Evolutionary conservation across 1,140 invertebrate genomes (phyloP), one percentile per base, ranked within the genome.

Genomic region (Drosophila mayri): DNA sequence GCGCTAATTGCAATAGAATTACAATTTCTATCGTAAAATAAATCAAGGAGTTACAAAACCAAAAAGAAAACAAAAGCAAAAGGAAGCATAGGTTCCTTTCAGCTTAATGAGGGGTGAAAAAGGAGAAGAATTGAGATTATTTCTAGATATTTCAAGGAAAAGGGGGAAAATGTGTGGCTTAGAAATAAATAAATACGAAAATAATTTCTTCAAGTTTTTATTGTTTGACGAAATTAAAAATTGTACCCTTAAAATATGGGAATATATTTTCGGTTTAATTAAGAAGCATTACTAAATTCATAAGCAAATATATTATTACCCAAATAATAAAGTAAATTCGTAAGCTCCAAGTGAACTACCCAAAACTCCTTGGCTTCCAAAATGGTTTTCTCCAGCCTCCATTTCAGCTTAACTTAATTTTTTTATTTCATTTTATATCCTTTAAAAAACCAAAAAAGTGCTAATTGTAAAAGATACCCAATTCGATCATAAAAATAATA

Each of bases 1-100:
- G 77, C 78, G 85, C 81, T 88, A 88, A 88, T 88, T 88, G 84
- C 85, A 85, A 88, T 90, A 81, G 80, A 88, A 88, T 71, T 73
- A 88, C 85, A 84, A 84, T 84, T 88, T 88, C 84, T 68, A 88
- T 81, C 80, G 79, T 87, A 82, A 77, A 77, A 75, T 25, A 64
- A 62, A 68, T 68, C 38, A 68, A 43, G 32, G 14, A 55, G 25
- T 20, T 20, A 8, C 14, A 18, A 32, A 35, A 3, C 11, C 38
- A 25, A n/a, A 49, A 32, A 8, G 20, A 30, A n/a, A 25, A 28
- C 25, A 40, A 62, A 32, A 18, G n/a, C 14, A 7, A 38, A 20
- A 18, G 16, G 16, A n/a, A 20, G 8, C 30, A 0, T 4, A n/a
- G 28, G 7, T n/a, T 11, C 10, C 0, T 54, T 12, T 38, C 0